phyloP scores from a whole-genome alignment of 2,888 invertebrate species.

The Zhuqinia jingwanae region DNA sequence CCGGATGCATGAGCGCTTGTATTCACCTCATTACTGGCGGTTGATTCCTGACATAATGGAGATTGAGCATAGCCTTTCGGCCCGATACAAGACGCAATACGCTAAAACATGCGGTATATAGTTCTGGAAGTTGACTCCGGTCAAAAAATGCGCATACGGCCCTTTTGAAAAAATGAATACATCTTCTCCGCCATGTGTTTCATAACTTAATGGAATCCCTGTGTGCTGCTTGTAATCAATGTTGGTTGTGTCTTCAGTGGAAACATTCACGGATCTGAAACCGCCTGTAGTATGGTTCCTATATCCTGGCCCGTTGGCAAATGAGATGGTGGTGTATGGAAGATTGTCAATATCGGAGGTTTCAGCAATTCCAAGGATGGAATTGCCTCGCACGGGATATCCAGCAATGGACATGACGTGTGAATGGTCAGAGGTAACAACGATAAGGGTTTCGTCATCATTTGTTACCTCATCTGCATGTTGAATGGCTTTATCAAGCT shows the following conservation, averaged over 20 bases:
- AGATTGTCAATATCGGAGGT: conserved; percentile 81
- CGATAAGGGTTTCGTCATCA: conserved; percentile 87
- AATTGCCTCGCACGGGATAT: conserved; percentile 45
- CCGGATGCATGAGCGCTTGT: neutral
- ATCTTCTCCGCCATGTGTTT: conserved; percentile 90
- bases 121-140: conserved; percentile 83
- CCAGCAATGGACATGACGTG: conserved; percentile 83
- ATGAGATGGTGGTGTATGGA: conserved; percentile 89
- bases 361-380: conserved; percentile 76
- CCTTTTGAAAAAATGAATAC: conserved; percentile 92
- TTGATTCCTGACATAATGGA: conserved; percentile 35
- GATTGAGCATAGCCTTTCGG: conserved; percentile 49
- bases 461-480: conserved; percentile 84
- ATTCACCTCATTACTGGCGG: neutral
- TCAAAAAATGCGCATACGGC: conserved; percentile 90
- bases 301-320: conserved; percentile 88
- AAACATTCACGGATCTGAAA: conserved; percentile 35
- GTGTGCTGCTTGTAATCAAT: conserved; percentile 57
- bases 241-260: conserved; percentile 33
- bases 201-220: conserved; percentile 53
- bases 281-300: conserved; percentile 80
- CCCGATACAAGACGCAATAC: conserved; percentile 89
- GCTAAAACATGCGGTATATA: conserved; percentile 89
- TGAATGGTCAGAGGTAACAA: conserved; percentile 90
- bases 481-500: conserved; percentile 87